Evolutionary conservation across 2,113 vertebrate species (phyloP).

Genomic region (Chloebia gouldiae): DNA sequence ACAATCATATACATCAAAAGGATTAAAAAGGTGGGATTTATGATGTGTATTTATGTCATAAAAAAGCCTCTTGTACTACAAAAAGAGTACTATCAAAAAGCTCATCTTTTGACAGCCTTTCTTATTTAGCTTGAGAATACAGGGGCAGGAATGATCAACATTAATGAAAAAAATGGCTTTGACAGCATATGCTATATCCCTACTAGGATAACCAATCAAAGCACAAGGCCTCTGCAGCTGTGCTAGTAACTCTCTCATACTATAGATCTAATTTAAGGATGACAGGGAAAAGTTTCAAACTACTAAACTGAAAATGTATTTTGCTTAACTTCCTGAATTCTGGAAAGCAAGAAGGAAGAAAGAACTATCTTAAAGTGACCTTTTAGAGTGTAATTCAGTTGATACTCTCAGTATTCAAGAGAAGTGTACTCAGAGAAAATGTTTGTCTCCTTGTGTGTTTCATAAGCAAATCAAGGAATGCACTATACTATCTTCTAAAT

Average conservation of each 20-base stretch:
- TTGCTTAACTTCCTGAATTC: not conserved
- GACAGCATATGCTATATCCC: not conserved
- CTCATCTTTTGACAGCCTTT: not conserved
- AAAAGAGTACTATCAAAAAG: not conserved
- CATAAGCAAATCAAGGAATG: not conserved
- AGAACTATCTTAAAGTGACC: not conserved
- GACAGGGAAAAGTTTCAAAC: not conserved
- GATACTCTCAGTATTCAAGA: not conserved
- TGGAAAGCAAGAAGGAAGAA: not conserved
- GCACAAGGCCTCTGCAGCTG: not conserved
- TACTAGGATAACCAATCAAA: not conserved
- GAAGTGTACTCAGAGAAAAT: not conserved
- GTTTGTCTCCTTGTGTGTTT: not conserved
- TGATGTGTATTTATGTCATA: fast-evolving
- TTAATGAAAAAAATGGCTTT: not conserved
- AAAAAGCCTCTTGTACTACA: not conserved
- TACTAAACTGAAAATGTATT: not conserved
- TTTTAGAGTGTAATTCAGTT: not conserved
- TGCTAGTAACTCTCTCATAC: not conserved
- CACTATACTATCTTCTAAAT: not conserved
- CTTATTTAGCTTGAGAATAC: not conserved
- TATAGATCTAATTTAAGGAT: not conserved
- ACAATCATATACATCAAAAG: not conserved
- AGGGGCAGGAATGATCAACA: not conserved
- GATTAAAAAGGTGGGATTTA: not conserved